Conservation (phyloP, 2,113 vertebrate species). For the Camelus dromedarius region DNA sequence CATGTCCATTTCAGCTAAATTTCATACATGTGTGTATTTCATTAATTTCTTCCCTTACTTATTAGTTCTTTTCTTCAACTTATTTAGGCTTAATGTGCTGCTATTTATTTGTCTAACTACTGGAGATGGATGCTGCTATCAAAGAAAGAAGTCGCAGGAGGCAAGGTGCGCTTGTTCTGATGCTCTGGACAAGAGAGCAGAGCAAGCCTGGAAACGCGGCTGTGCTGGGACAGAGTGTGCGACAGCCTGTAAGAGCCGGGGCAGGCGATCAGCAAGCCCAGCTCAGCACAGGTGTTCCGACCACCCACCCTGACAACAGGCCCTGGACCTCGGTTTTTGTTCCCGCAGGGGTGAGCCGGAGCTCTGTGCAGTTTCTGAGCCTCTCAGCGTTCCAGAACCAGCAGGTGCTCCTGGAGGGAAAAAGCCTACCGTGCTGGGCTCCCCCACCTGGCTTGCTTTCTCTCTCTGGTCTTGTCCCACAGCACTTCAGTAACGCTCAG, state of each 20-base stretch:
- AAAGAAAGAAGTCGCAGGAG: background rate
- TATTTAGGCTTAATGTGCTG: background rate
- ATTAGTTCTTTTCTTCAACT: background rate
- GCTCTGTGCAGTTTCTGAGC: background rate
- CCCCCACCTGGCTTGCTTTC: rapidly evolving
- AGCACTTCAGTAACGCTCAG: too few relatives aligned
- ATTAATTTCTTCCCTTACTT: background rate
- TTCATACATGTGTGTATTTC: background rate
- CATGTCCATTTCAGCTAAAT: background rate
- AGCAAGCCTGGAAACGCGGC: rapidly evolving
- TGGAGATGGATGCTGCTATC: background rate
- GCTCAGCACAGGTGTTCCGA: rapidly evolving
- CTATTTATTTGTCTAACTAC: background rate
- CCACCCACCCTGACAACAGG: rapidly evolving
- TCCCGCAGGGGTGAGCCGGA: too few relatives aligned
- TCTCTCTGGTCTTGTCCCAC: rapidly evolving
- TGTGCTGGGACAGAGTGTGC: too few relatives aligned
- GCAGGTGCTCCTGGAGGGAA: background rate
- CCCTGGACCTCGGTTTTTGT: background rate
- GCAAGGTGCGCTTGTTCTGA: too few relatives aligned
- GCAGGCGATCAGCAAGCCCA: rapidly evolving
- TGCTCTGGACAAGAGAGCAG: background rate
- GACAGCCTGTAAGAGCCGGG: rapidly evolving
- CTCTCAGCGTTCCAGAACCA: rapidly evolving
- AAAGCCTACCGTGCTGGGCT: background rate